These are phyloP conservation scores for Trachurus trachurus DNA, from an alignment of 2,797 vertebrate genomes.

Conservation along the genomic window DNA sequence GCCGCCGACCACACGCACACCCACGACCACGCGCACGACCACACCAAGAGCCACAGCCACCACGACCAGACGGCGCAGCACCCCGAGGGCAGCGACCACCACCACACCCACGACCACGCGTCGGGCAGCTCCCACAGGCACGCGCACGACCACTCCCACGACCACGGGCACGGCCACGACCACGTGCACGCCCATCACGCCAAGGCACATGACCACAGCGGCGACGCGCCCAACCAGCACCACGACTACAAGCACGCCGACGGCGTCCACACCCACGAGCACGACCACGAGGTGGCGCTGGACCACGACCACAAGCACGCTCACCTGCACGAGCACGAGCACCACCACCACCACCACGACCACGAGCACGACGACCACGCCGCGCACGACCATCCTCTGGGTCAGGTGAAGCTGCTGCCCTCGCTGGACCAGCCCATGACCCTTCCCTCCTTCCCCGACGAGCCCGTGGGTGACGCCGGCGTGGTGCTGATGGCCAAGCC, in stretches of 20 bases:
- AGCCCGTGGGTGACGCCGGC: constrained; percentile 19
- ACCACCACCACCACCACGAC: constrained; percentile 84
- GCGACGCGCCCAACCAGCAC: constrained; percentile 63
- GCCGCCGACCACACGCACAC: neutral
- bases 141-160: constrained; percentile 74
- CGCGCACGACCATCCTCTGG: constrained; percentile 56
- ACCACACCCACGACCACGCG: constrained; percentile 68
- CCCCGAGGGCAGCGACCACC: constrained; percentile 49
- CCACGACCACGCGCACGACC: constrained; percentile 70
- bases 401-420: constrained; percentile 60
- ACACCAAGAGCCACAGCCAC: constrained; percentile 61
- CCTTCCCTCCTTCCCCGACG: constrained; percentile 68
- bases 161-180: constrained; percentile 74
- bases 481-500: constrained; percentile 63
- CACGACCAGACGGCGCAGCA: constrained; percentile 25
- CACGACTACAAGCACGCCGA: constrained; percentile 75
- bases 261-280: constrained; percentile 75
- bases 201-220: constrained; percentile 77
- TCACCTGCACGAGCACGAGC: constrained; percentile 84
- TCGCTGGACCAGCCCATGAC: constrained; percentile 58
- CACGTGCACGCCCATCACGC: constrained; percentile 79
- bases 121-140: constrained; percentile 57
- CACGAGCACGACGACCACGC: constrained; percentile 56
- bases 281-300: constrained; percentile 83
- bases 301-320: constrained; percentile 84